phyloP scores from a whole-genome alignment of 2,888 invertebrate species.

The Tiliacea citrago region DNA sequence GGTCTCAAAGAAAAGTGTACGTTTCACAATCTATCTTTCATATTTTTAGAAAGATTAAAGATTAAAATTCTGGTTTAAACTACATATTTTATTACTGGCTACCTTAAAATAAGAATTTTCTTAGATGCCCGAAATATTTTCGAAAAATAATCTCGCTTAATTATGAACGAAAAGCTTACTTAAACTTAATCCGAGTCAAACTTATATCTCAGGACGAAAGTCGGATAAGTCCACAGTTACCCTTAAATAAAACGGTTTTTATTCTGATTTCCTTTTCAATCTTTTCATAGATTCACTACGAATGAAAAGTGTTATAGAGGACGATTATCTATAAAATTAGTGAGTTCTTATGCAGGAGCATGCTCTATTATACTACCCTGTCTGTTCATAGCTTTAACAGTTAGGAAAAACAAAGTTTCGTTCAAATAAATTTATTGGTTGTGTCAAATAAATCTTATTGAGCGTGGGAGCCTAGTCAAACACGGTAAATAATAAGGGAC shows the following conservation, averaged over 20 bases:
- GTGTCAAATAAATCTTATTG: conserved; percentile 48
- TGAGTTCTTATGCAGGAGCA: conserved; percentile 56
- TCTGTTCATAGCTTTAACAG: conserved; percentile 45
- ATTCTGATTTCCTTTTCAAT: neutral
- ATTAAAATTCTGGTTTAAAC: neutral
- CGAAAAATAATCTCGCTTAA: neutral
- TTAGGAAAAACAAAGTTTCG: conserved; percentile 48
- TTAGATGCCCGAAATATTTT: neutral
- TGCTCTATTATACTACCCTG: conserved; percentile 24
- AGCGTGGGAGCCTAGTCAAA: conserved; percentile 48
- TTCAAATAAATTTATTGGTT: conserved; percentile 57
- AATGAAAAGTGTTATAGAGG: conserved; percentile 26
- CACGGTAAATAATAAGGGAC: conserved; percentile 47
- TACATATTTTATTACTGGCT: neutral
- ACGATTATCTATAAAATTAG: conserved; percentile 36
- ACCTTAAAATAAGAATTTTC: neutral
- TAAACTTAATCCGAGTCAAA: neutral
- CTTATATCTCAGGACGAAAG: too few species aligned
- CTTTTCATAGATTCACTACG: conserved; percentile 6
- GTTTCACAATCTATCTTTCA: conserved; percentile 4
- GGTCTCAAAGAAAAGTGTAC: conserved; percentile 25
- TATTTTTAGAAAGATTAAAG: conserved; percentile 20
- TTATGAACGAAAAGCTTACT: neutral
- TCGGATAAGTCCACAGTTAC: neutral
- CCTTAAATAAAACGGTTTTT: conserved; percentile 4